phyloP scores from a whole-genome alignment of 2,113 vertebrate species.

The Oncorhynchus masou region DNA sequence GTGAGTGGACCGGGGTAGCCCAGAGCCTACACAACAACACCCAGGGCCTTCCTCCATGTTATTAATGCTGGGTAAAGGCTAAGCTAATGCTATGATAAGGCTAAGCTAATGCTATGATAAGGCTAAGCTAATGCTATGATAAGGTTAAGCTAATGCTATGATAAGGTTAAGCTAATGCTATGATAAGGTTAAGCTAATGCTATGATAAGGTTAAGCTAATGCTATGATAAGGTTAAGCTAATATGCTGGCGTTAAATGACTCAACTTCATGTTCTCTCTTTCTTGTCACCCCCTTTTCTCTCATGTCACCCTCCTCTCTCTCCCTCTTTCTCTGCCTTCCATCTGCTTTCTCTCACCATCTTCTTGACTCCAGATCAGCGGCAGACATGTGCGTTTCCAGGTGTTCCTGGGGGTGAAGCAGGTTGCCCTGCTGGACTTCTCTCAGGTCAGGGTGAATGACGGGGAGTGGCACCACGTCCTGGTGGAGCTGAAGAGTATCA shows the following conservation, averaged over 20 bases:
- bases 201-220: too few relatives aligned
- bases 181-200: background rate
- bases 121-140: background rate
- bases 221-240: too few relatives aligned
- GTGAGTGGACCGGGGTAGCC: constrained; percentile 55
- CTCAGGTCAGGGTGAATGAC: constrained; percentile 72
- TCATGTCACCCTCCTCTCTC: background rate
- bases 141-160: background rate
- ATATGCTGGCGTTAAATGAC: too few relatives aligned
- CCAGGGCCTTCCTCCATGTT: background rate
- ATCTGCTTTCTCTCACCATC: too few relatives aligned
- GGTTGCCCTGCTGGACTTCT: constrained; percentile 74
- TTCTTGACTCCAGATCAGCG: constrained; percentile 69
- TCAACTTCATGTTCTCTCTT: background rate
- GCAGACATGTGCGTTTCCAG: constrained; percentile 75
- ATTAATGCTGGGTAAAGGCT: background rate
- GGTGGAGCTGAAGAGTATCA: constrained; percentile 83
- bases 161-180: background rate
- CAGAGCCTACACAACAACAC: background rate
- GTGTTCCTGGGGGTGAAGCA: constrained; percentile 74
- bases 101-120: background rate
- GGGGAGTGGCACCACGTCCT: constrained; percentile 86
- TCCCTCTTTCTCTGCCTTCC: background rate
- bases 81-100: background rate
- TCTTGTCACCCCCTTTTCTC: background rate